Base-by-base conservation (phyloP, 1,140 invertebrate species). In the Hycleus phaleratus region DNA sequence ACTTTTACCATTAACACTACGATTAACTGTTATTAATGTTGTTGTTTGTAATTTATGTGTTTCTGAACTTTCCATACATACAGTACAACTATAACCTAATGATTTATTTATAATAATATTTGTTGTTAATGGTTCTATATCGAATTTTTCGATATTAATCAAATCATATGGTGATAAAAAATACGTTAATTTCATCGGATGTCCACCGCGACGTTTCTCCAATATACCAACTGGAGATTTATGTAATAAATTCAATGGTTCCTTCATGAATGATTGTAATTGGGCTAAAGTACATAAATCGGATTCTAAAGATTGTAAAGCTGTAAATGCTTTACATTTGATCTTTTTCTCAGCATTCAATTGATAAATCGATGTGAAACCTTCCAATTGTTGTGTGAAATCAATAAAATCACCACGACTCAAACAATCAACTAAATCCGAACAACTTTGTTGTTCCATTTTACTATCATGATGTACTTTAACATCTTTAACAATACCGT, bases 141-240 rank as follows among this genome's bases (percentile, higher is more conserved):
- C 81, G 66, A 84, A 84, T 56, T 79, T 82, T 58, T 86, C 84
- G 54, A 83, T 78, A 75, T 95, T 87, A 60, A 95, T 77, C 11
- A 96, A 77, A 72, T 96, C 92, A 72, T 95, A 96, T 0, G 93
- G 93, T n/a, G 91, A 90, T 12, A 97, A 90, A 72, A 96, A 96
- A 73, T 95, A 98, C 0, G 91, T 95, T 9, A 97, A 73, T 66
- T 90, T 90, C 88, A 96, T 92, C 0, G 93, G 88, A 72, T 95
- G 91, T 38, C 82, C 88, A 67, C 88, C 88, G 74, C 82, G 81
- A 47, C 88, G 73, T 70, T 86, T 85, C 63, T 90, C 83, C 3
- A 91, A 74, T 50, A 89, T 81, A 7, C 94, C 95, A 61, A 97
- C 87, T 38, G 92, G 85, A 61, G 90, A 93, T 73, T 93, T 93